Evolutionary conservation across 2,797 vertebrate genomes (phyloP).

Genomic region (Cottoperca gobio): DNA sequence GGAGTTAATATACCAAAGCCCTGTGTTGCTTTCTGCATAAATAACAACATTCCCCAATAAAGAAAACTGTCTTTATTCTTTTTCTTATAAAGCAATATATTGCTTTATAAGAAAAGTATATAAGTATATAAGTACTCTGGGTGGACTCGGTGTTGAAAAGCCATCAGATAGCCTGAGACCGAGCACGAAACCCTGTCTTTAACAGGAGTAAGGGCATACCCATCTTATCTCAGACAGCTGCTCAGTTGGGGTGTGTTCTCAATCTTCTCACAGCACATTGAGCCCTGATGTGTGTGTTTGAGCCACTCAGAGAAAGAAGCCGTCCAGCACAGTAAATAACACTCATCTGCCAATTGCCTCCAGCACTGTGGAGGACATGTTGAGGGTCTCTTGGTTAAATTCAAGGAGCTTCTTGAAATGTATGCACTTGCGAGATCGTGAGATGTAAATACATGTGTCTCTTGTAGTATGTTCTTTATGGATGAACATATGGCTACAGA

Average conservation of each 20-base stretch:
- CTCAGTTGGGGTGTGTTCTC: constrained; percentile 83
- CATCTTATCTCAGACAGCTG: constrained; percentile 79
- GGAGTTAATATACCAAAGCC: neutral
- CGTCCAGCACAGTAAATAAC: constrained; percentile 66
- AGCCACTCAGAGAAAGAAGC: constrained; percentile 52
- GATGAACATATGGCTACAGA: neutral
- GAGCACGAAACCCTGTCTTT: constrained; percentile 38
- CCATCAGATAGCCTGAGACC: neutral
- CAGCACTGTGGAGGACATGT: constrained; percentile 33
- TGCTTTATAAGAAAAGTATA: no score
- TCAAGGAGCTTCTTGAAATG: constrained; percentile 22
- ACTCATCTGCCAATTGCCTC: constrained; percentile 61
- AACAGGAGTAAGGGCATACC: constrained; percentile 42
- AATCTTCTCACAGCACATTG: constrained; percentile 85
- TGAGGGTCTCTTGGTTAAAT: constrained; percentile 44
- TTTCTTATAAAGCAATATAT: neutral
- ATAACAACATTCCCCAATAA: neutral
- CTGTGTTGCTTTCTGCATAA: constrained; percentile 5
- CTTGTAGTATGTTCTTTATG: neutral
- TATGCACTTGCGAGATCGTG: no score
- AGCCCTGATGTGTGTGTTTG: constrained; percentile 61
- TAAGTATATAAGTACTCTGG: neutral
- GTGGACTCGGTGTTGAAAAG: constrained; percentile 8
- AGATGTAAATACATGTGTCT: no score
- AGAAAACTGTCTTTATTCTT: neutral